Evolutionary conservation across 2,113 vertebrate species (phyloP).

Genomic region (Lamprologus tigripictilis): DNA sequence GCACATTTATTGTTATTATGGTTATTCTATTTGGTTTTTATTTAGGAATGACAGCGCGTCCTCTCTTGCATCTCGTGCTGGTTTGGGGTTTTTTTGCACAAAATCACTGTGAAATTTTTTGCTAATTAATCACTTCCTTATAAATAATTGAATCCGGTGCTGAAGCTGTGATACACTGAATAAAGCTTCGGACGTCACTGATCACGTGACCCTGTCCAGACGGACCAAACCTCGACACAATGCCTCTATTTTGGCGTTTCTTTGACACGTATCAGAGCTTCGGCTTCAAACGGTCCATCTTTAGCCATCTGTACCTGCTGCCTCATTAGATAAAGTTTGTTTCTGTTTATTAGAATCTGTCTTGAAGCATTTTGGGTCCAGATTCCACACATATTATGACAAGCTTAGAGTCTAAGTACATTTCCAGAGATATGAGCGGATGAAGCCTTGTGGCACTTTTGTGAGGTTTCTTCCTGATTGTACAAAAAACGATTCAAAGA

Average conservation of each 20-base stretch:
- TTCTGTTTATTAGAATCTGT: not conserved
- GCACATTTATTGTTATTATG: not conserved
- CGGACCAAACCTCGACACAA: not conserved
- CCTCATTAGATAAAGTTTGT: not conserved
- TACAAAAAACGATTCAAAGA: not conserved
- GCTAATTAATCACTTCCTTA: not conserved
- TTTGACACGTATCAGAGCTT: not conserved
- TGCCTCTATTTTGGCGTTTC: not conserved
- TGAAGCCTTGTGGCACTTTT: not conserved
- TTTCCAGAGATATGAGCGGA: not conserved
- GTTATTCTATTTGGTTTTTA: not conserved
- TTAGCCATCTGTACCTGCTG: not conserved
- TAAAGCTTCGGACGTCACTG: fast-evolving
- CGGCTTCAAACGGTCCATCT: not conserved
- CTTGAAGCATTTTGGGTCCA: not conserved
- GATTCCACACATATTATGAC: not conserved
- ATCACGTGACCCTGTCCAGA: not conserved
- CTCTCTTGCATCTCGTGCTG: not conserved
- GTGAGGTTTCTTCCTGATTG: not conserved
- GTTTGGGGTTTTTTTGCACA: fast-evolving
- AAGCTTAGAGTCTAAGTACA: not conserved
- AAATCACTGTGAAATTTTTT: fast-evolving
- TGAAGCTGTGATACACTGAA: not conserved
- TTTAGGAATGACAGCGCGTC: not conserved
- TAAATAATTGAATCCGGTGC: fast-evolving